phyloP scores from a whole-genome alignment of 2,888 invertebrate species.

The Caenorhabditis sp. region DNA sequence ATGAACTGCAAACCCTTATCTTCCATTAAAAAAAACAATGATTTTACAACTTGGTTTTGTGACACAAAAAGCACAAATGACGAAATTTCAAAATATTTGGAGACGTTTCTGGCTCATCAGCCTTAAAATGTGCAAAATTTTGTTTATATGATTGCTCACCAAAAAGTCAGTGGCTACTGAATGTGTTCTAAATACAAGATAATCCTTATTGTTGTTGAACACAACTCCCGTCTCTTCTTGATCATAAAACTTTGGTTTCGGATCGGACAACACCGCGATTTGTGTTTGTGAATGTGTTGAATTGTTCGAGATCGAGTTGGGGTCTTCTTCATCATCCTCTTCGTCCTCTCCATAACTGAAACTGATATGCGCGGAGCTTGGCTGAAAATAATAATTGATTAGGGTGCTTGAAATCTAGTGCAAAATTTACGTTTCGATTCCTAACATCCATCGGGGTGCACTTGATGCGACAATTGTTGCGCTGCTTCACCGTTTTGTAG shows the following conservation, averaged over 20 bases:
- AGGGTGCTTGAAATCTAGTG: too few relatives aligned
- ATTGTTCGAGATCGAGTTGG: slow-evolving; percentile 13
- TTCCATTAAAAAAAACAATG: too few relatives aligned
- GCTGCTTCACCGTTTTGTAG: slow-evolving; percentile 61
- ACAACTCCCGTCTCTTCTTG: slow-evolving; percentile 55
- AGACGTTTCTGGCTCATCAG: too few relatives aligned
- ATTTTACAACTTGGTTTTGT: too few relatives aligned
- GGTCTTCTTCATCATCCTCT: slow-evolving; percentile 41
- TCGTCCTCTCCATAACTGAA: slow-evolving; percentile 47
- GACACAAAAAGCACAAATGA: too few relatives aligned
- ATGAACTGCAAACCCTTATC: too few relatives aligned
- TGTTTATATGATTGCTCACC: slow-evolving; percentile 15
- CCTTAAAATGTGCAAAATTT: too few relatives aligned
- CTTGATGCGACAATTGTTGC: slow-evolving; percentile 60
- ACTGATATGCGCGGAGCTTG: slow-evolving; percentile 30
- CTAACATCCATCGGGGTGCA: slow-evolving; percentile 67
- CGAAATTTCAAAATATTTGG: too few relatives aligned
- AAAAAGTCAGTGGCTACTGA: slow-evolving; percentile 65
- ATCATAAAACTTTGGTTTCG: slow-evolving; percentile 53
- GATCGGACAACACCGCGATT: slow-evolving; percentile 55
- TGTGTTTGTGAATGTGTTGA: slow-evolving; percentile 45
- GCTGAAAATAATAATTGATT: slow-evolving; percentile 16
- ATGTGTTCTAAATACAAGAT: slow-evolving; percentile 62
- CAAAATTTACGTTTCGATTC: slow-evolving; percentile 30
- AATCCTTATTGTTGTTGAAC: slow-evolving; percentile 61